Evolutionary conservation across 2,888 invertebrate species (phyloP).

Genomic region (Lithophane socia): DNA sequence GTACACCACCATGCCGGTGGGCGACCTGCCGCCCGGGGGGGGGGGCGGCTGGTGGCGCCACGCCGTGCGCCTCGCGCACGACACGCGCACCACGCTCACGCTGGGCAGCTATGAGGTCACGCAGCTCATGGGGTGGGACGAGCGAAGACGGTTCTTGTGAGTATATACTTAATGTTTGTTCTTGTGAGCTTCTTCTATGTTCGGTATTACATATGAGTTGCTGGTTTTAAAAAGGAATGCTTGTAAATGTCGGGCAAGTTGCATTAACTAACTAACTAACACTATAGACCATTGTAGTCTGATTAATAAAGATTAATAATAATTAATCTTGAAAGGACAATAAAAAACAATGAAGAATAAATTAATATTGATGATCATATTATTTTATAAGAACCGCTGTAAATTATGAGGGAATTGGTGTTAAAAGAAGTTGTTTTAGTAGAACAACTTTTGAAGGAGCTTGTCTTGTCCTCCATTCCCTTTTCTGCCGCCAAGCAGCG

Average conservation of each 20-base stretch:
- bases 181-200: not conserved
- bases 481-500: not conserved
- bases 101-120: constrained; percentile 94
- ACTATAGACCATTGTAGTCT: no score
- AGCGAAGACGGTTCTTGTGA: constrained; percentile 92
- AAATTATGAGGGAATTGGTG: not conserved
- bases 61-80: constrained; percentile 77
- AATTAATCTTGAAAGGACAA: no score
- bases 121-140: constrained; percentile 94
- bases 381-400: not conserved
- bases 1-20: constrained; percentile 88
- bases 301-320: no score
- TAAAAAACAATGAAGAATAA: not conserved
- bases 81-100: constrained; percentile 89
- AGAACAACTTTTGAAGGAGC: not conserved
- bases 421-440: not conserved
- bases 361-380: not conserved
- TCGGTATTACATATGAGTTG: not conserved
- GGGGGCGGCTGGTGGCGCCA: constrained; percentile 86
- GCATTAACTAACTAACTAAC: no score
- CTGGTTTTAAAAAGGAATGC: not conserved
- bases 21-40: constrained; percentile 78
- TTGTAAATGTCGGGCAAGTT: not conserved
- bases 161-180: constrained; percentile 68
- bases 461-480: not conserved